Base-by-base conservation (phyloP, 2,888 invertebrate genomes). In the Heliothis peltigera region DNA sequence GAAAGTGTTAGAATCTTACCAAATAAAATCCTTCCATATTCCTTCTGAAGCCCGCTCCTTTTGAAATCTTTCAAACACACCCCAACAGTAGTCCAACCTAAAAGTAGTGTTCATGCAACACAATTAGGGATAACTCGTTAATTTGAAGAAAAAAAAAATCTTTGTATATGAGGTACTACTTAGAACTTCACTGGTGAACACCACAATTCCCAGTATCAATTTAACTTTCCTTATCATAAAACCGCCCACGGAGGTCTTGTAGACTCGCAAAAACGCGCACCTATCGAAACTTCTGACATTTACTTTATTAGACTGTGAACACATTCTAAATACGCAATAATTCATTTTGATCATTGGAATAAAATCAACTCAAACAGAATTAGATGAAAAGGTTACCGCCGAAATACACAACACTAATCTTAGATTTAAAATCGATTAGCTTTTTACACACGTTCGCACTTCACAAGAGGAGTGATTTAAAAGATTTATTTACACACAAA, bases 281-380 rank as follows among this genome's bases (percentile, higher is more conserved):
- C 15, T 35, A 10, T 57, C 39, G 42, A 7, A 67, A 58, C 51
- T 21, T 53, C 57, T 70, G 74, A 67, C 49, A 67, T 58, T 69
- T 39, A 39, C 35, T 2, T 56, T 44, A 55, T 65, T 65, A 39
- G n/a, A 51, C 46, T 55, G 18, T 55, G 49, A 56, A 43, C 42
- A 32, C 18, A 8, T 32, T 32, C 22, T 52, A 8, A 10, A 15
- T 35, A 35, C 15, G 15, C 35, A 35, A 35, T 35, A 35, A 3
- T 32, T 5, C 18, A 12, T 4, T 4, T 12, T 1, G 15, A 35
- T 12, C 5, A 55, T 69, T 39, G 42, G 55, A 75, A 52, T 59
- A 17, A 18, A 17, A 75, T 60, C 69, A 68, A 4, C 22, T 12
- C n/a, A 43, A 55, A 46, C 28, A 43, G 17, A 19, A 21, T 15